A percentile compares a stretch with the other conserved stretches of the same genome.
Conservation (phyloP, 1,140 invertebrate species). For the Limonius californicus region DNA sequence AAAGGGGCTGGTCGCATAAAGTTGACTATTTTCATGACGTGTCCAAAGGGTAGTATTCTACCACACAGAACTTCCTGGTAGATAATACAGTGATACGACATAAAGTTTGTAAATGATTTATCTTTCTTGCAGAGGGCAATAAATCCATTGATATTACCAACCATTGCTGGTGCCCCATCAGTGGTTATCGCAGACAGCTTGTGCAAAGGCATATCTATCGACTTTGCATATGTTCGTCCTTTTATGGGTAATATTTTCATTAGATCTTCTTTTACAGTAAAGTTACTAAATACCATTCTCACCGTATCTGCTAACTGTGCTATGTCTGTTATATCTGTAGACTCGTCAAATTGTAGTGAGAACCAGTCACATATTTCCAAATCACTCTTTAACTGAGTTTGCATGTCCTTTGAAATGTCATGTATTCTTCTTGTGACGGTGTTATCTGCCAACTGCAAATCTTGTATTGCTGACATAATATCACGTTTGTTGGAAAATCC, state of each 20-base stretch:
- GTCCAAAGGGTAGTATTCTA: conserved; percentile 4
- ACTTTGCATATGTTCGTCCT: conserved; percentile 16
- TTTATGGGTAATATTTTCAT: conserved; percentile 1
- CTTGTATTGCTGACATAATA: conserved; percentile 17
- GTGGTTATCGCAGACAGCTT: conserved; percentile 23
- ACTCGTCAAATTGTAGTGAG: conserved; percentile 4
- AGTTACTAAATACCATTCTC: background rate
- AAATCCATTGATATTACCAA: conserved; percentile 25
- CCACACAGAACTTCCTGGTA: conserved; percentile 14
- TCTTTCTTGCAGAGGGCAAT: background rate
- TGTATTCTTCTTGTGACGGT: conserved; percentile 20
- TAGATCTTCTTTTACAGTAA: background rate
- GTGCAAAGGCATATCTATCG: conserved; percentile 1
- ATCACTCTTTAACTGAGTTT: conserved; percentile 5
- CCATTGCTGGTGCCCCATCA: conserved; percentile 18
- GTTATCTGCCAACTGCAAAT: conserved; percentile 17
- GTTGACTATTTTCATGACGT: conserved; percentile 10
- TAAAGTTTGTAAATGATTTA: conserved; percentile 4
- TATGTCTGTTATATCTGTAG: background rate
- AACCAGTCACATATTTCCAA: background rate
- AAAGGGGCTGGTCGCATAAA: conserved; percentile 1
- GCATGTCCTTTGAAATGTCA: background rate
- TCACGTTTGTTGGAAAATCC: background rate
- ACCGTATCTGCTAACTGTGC: background rate
- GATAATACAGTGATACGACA: conserved; percentile 18